These are phyloP conservation scores for Scaptomyza montana DNA, from an alignment of 1,140 invertebrate species.

Conservation along the genomic window DNA sequence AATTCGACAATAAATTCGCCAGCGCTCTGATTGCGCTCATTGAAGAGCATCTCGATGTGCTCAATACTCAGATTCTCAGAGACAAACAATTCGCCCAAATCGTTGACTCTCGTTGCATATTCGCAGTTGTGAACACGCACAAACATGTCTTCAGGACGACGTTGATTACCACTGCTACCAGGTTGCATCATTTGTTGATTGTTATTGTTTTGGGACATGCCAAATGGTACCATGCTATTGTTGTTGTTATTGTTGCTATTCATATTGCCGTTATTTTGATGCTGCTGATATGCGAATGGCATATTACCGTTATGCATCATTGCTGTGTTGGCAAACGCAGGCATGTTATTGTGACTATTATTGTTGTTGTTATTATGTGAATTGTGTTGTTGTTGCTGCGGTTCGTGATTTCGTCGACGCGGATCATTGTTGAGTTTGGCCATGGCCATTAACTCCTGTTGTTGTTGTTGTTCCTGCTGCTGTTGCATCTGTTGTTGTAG, in stretches of 20 bases:
- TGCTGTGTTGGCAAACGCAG: conserved; percentile 47
- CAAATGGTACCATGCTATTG: conserved; percentile 20
- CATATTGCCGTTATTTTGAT: conserved; percentile 32
- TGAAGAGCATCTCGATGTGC: conserved; percentile 91
- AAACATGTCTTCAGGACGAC: conserved; percentile 83
- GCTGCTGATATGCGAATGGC: conserved; percentile 59
- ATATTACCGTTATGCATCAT: conserved; percentile 41
- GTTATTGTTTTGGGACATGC: conserved; percentile 9
- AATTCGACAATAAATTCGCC: conserved; percentile 96
- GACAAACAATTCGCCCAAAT: conserved; percentile 92
- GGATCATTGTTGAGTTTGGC: conserved; percentile 35
- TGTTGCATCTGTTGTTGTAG: conserved; percentile 27
- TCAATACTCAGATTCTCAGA: conserved; percentile 90
- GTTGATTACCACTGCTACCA: conserved; percentile 4
- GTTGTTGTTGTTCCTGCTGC: conserved; percentile 20
- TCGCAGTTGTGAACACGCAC: conserved; percentile 91
- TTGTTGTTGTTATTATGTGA: conserved; percentile 15
- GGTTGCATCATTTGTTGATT: conserved; percentile 20
- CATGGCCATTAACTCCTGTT: conserved; percentile 24
- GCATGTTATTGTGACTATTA: conserved; percentile 35
- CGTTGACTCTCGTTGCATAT: conserved; percentile 88
- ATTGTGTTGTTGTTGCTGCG: conserved; percentile 21
- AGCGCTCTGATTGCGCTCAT: conserved; percentile 87
- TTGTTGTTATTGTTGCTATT: conserved; percentile 9
- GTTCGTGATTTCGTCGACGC: conserved; percentile 20